Evolutionary conservation across 2,888 invertebrate species (phyloP).

Genomic region (Nephrotoma guestfalica): DNA sequence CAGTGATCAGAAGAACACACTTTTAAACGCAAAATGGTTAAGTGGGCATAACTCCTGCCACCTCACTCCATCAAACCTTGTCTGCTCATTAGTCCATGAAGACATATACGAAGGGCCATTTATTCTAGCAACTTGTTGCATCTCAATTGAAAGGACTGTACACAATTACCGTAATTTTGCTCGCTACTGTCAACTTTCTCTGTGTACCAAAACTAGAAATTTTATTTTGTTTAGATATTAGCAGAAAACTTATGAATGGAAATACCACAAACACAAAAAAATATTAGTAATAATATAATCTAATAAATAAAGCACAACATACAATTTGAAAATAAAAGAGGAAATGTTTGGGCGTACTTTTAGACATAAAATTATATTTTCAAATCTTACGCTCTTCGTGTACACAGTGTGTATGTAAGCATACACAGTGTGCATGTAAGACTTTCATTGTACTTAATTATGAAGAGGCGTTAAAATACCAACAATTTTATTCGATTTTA

Average conservation of each 20-base stretch:
- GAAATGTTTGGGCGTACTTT: neutral
- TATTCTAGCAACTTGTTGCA: no score
- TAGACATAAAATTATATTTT: neutral
- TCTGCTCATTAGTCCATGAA: no score
- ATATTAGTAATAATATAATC: neutral
- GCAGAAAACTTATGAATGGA: neutral
- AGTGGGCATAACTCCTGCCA: no score
- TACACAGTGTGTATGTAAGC: neutral
- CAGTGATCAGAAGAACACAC: no score
- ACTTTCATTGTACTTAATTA: neutral
- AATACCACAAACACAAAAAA: neutral
- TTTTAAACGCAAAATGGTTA: no score
- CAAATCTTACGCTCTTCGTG: neutral
- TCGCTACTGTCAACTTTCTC: neutral
- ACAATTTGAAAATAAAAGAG: neutral
- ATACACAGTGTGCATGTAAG: neutral
- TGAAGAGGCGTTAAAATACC: neutral
- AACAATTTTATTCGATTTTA: neutral
- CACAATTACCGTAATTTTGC: no score
- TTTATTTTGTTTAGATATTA: neutral
- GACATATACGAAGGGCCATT: no score
- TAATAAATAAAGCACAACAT: neutral
- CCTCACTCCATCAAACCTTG: no score
- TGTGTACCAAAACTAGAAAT: neutral
- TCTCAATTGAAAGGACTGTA: no score